Base-by-base conservation (phyloP, 2,797 vertebrate genomes). In the Euthynnus affinis region DNA sequence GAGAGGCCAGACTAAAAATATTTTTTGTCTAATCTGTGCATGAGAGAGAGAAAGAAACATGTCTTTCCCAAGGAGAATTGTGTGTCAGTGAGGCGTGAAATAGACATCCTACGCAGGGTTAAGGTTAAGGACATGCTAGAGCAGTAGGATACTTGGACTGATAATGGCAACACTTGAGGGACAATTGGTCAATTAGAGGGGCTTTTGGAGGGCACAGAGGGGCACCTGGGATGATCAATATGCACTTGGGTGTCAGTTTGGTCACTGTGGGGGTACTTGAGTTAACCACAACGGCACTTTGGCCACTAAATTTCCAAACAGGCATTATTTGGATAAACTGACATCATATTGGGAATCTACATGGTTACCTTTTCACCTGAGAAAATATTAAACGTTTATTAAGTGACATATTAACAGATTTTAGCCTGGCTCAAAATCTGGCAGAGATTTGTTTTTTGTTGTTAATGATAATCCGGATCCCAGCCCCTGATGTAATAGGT, bases 21-120 rank as follows among this genome's bases (percentile, higher is more conserved):
- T 42, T 80, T 34, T 68, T 27, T 66, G 23, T 44, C 40, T 75
- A 32, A 78, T 75, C n/a, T 66, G 51, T 53, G 23, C 15, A 44
- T 17, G 6, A 40, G 20, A 5, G 29, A 8, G 48, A 25, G 53
- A 55, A 25, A 23, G 23, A n/a, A 44, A 44, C 42, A 44, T 44
- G 1, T 15, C 14, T 44, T 44, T 44, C 15, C 42, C 42, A 44
- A 44, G 5, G 42, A 44, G 6, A 44, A 44, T 5, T 56, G 53
- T n/a, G 53, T 56, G 53, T 17, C 0, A 14, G 42, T 17, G 15
- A 37, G 37, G 37, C 8, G 9, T 2, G 9, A 37, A 9, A 6
- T 6, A 34, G 32, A 34, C 34, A 8, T 37, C 48, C 23, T 29
- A 5, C 37, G 20, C 10, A 46, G 15, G 25, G 8, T 14, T 74